Conservation (phyloP, 2,113 vertebrate genomes). For the Holacanthus passer region DNA sequence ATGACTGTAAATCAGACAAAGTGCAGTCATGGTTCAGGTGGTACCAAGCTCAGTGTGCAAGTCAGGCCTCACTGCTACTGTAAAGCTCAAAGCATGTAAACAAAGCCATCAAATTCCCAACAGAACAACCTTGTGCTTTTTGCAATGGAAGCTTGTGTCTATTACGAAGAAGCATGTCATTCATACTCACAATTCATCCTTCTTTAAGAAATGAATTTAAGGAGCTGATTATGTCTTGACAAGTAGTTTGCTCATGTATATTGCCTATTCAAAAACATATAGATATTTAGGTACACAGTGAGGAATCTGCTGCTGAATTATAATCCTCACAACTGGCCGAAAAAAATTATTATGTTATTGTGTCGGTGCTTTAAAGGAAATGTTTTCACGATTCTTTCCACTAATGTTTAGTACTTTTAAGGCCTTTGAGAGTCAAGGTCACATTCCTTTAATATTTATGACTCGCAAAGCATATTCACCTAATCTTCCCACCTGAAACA, state of each 20-base stretch:
- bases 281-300: neutral
- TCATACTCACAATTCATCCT: neutral
- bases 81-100: conserved; percentile 37
- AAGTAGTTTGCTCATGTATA: too few relatives aligned
- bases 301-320: neutral
- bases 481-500: neutral
- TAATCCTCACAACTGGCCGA: neutral
- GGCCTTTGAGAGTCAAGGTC: neutral
- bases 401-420: neutral
- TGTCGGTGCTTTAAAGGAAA: neutral
- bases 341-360: neutral
- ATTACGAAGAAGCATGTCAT: too few relatives aligned
- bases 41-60: neutral
- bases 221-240: neutral
- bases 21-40: neutral
- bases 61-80: conserved; percentile 39
- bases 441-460: neutral
- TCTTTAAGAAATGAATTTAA: neutral
- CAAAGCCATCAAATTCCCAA: conserved; percentile 12
- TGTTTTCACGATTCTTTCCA: neutral
- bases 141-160: neutral
- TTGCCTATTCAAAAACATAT: neutral
- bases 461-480: neutral
- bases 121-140: neutral
- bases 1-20: neutral